phyloP scores from a whole-genome alignment of 2,797 vertebrate species.

The Petrocephalus sullivani region DNA sequence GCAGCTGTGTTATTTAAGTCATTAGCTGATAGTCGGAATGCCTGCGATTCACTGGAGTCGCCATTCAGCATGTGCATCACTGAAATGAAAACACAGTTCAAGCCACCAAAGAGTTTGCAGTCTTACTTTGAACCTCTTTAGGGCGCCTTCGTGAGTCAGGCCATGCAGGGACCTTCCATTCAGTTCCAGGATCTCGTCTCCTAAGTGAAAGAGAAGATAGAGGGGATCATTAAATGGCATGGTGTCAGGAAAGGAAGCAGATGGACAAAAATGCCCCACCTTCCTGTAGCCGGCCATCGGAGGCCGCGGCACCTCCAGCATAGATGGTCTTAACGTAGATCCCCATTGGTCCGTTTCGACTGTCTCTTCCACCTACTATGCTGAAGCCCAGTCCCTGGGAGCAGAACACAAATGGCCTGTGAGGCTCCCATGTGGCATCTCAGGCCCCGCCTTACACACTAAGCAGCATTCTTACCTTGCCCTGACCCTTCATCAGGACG shows the following conservation, averaged over 20 bases:
- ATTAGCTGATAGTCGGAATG: background rate
- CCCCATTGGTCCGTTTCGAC: conserved; percentile 87
- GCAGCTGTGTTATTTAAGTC: background rate
- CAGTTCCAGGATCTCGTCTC: conserved; percentile 89
- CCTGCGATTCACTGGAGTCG: background rate
- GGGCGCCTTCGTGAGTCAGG: conserved; percentile 82
- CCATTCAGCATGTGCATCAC: background rate
- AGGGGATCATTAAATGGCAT: background rate
- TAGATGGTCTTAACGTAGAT: conserved; percentile 95
- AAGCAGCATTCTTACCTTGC: conserved; percentile 71
- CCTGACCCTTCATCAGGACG: conserved; percentile 89
- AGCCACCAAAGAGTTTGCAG: background rate
- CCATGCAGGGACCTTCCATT: conserved; percentile 84
- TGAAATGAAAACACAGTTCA: background rate
- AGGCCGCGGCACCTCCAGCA: conserved; percentile 81
- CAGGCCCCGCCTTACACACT: background rate
- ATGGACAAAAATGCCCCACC: conserved; percentile 54
- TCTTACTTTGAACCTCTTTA: conserved; percentile 89
- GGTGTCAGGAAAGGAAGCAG: background rate
- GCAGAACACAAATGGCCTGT: background rate
- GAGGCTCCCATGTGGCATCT: background rate
- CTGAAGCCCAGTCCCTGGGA: conserved; percentile 85
- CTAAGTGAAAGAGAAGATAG: conserved; percentile 48
- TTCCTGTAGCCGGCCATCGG: conserved; percentile 85
- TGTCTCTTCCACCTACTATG: conserved; percentile 88